Evolutionary conservation across 2,888 invertebrate genomes (phyloP), one percentile per base, ranked within the genome.

Genomic region (Tetragonula carbonaria): DNA sequence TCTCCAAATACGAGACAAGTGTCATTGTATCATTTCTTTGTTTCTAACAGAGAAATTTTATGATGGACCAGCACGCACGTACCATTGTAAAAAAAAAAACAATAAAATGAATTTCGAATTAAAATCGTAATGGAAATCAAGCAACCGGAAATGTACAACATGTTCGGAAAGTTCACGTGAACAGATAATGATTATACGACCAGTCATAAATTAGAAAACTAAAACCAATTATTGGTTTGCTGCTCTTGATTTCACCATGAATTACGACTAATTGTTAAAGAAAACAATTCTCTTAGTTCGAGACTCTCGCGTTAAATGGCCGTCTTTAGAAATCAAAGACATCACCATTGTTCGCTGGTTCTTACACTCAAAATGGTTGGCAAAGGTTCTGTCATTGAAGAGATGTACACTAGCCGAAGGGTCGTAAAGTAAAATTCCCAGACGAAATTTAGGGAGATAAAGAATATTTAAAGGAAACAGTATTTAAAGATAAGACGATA

Each of bases 161-260:
- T 38, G 8, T 38, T 38, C 8, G 80, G 72, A 80, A 68, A 80
- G 55, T 21, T 72, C 8, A 66, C 38, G n/a, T 16, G 45, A 57
- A 23, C 55, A 18, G 21, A 59, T 82, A 84, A 86, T 84, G 66
- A 67, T 70, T 84, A 84, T 74, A 79, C 71, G 85, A 78, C 79
- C 63, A 53, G 55, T 21, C 70, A 57, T 38, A 59, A 62, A 51
- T n/a, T 38, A 5, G 59, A 51, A 74, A 84, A 80, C 50, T 80
- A 59, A 78, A 65, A 68, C 78, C 75, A 77, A 81, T 82, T 74
- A 79, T 79, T 85, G 77, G 51, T 51, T 23, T 67, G 18, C 8
- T 21, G 38, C 28, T 11, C 28, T 14, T 33, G 51, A 82, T 86
- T 82, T 85, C 28, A 85, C 77, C 73, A 74, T 82, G 45, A 85